Percentiles rank a stretch among this genome's conserved stretches.
Evolutionary conservation across 2,797 vertebrate species (phyloP).

Genomic region (Girardinus metallicus): DNA sequence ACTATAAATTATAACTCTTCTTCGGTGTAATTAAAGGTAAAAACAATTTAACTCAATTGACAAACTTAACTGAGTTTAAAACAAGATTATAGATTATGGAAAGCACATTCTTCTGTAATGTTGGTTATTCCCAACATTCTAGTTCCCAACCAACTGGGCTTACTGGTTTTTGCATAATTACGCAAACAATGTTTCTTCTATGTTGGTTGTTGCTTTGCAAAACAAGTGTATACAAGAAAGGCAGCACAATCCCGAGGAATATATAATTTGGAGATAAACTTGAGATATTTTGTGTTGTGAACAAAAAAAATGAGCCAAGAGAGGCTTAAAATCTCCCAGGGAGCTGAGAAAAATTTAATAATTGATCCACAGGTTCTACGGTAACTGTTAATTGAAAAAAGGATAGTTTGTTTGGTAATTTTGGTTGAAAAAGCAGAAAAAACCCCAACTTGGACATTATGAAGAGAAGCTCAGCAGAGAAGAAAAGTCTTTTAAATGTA

Average conservation of each 20-base stretch:
- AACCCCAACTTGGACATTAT: constrained; percentile 17
- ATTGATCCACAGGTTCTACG: background rate
- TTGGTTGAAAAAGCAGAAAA: constrained; percentile 6
- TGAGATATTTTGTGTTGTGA: background rate
- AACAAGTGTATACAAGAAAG: background rate
- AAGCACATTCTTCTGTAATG: background rate
- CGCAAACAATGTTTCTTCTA: background rate
- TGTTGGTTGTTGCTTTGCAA: background rate
- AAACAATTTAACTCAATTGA: background rate
- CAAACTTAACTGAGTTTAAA: background rate
- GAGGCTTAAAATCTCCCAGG: background rate
- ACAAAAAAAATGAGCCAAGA: background rate
- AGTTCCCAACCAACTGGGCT: background rate
- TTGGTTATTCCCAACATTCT: background rate
- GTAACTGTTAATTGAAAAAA: background rate
- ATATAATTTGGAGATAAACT: background rate
- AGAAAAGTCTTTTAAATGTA: constrained; percentile 44
- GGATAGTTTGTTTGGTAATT: background rate
- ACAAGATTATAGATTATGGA: background rate
- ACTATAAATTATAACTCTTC: background rate
- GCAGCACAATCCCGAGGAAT: background rate
- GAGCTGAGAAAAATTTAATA: background rate
- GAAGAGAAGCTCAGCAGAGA: constrained; percentile 41
- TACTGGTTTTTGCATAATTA: background rate
- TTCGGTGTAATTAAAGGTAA: background rate